A percentile compares a stretch with the other conserved stretches of the same genome.
These are phyloP conservation scores for Otocyon megalotis DNA, from an alignment of 2,113 vertebrate genomes.

Conservation along the genomic window DNA sequence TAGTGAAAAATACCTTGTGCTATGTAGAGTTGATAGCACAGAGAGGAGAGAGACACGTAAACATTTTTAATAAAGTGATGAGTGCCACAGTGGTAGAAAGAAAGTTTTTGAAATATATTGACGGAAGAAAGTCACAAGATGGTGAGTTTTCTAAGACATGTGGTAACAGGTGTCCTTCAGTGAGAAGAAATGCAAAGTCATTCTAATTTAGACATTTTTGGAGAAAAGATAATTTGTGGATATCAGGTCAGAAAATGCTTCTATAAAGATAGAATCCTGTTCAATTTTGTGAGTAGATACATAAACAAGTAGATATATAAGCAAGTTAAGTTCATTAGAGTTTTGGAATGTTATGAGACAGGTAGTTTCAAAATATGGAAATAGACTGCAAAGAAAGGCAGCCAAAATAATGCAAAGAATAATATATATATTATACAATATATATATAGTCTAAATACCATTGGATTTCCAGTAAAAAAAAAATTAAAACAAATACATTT, in stretches of 20 bases:
- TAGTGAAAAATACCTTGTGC: neutral
- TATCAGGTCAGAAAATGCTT: neutral
- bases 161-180: neutral
- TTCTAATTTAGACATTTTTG: neutral
- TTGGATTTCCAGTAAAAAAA: neutral
- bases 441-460: neutral
- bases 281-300: neutral
- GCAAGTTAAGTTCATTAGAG: neutral
- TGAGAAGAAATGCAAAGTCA: neutral
- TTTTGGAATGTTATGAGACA: neutral
- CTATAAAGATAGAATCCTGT: neutral
- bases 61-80: neutral
- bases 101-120: neutral
- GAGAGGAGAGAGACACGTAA: neutral
- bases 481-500: neutral
- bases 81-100: neutral
- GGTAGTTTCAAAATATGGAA: neutral
- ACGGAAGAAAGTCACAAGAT: neutral
- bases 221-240: neutral
- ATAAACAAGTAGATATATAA: neutral
- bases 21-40: neutral
- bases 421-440: neutral
- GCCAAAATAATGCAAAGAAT: neutral
- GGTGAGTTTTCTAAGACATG: neutral
- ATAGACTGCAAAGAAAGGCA: rapidly evolving